These are phyloP conservation scores for Neosalanx taihuensis DNA, from an alignment of 2,797 vertebrate species.

Conservation along the genomic window DNA sequence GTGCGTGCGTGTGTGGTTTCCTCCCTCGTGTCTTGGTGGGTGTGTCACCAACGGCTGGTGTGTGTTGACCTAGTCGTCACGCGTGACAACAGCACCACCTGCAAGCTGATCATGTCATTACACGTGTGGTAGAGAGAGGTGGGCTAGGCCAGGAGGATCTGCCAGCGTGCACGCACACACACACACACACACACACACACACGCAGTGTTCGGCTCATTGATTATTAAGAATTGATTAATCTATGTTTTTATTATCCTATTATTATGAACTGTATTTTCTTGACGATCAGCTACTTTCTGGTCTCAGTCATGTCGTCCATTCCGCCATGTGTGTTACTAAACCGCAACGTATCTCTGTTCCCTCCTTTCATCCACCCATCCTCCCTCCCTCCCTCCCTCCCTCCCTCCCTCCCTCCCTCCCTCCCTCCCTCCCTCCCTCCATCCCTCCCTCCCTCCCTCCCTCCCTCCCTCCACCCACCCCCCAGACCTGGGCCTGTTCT, in stretches of 20 bases:
- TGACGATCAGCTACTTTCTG: no score
- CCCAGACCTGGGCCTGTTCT: slow-evolving; percentile 94
- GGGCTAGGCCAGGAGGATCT: not conserved
- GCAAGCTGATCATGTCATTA: slow-evolving; percentile 60
- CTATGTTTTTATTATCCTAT: no score
- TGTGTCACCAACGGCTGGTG: slow-evolving; percentile 35
- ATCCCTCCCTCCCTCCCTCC: no score
- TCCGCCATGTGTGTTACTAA: not conserved
- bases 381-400: not conserved
- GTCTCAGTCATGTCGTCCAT: not conserved
- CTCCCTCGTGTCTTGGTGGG: slow-evolving; percentile 53
- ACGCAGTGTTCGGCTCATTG: not conserved
- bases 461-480: not conserved
- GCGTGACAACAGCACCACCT: slow-evolving; percentile 75
- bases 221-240: not conserved
- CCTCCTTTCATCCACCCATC: not conserved
- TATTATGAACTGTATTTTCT: no score
- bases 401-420: not conserved
- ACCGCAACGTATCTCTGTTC: not conserved
- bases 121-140: slow-evolving; percentile 30
- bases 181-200: not conserved
- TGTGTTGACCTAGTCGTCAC: slow-evolving; percentile 19
- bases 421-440: not conserved
- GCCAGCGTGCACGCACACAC: no score
- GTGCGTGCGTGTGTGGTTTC: slow-evolving; percentile 8